A percentile compares a stretch with the other conserved stretches of the same genome.
Conservation (phyloP, 2,113 vertebrate genomes). For the Campylorhamphus procurvoides region DNA sequence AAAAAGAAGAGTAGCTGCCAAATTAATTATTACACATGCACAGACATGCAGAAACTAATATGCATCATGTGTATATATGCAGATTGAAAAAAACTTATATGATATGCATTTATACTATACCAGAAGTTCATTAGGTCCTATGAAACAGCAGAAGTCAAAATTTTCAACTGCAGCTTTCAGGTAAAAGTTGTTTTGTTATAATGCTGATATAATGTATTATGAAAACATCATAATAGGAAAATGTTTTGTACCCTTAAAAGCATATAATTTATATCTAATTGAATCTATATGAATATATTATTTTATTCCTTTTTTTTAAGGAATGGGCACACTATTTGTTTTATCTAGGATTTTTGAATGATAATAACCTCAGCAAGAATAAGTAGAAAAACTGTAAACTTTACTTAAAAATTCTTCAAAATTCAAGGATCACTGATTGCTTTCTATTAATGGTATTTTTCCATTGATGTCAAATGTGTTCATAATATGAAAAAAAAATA, state of each 20-base stretch:
- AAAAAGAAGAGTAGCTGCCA: neutral
- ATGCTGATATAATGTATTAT: neutral
- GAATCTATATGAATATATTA: neutral
- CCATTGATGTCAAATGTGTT: neutral
- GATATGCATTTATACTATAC: neutral
- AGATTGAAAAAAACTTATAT: neutral
- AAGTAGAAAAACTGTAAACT: neutral
- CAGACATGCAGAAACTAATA: neutral
- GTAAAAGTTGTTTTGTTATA: neutral
- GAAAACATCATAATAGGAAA: neutral
- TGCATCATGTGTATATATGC: neutral
- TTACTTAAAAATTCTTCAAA: neutral
- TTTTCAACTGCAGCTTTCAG: neutral
- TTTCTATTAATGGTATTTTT: neutral
- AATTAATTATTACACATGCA: neutral
- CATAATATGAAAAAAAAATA: neutral
- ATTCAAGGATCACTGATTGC: neutral
- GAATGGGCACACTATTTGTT: neutral
- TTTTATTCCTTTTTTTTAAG: neutral
- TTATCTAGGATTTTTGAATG: neutral
- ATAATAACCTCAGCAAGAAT: neutral
- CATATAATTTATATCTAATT: neutral
- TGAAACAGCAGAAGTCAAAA: neutral
- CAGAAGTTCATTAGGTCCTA: neutral
- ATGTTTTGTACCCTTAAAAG: neutral